Evolutionary conservation across 2,113 vertebrate genomes (phyloP), one percentile per base, ranked within the genome.

Genomic region (Herpetotheres cachinnans): DNA sequence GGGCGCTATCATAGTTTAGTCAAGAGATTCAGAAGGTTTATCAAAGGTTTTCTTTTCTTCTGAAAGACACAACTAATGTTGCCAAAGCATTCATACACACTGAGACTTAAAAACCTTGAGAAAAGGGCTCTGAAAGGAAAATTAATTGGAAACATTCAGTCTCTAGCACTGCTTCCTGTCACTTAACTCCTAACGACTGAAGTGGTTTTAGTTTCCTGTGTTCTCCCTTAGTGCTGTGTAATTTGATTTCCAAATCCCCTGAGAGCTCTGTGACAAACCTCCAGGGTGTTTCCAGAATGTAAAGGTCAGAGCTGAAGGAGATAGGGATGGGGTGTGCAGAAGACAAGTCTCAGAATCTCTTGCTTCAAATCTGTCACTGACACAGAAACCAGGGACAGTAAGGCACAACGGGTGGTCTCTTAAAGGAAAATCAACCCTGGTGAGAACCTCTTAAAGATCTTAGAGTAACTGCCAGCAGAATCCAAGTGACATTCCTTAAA

Each of bases 121-220:
- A 69, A 91, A 92, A 83, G 58, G 50, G 32, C 46, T 82, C 78
- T 80, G 74, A 93, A 91, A 67, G 50, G 66, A 87, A 88, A 95
- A 70, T 76, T 95, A 96, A 95, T 93, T 97, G 84, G 81, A 87
- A 84, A 73, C 70, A 91, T 72, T 78, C 36, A 47, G 63, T 85
- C 38, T 56, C 54, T 69, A 95, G 65, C 84, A 84, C 17, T 55
- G 54, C 70, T 80, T 80, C 73, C 91, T 93, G 93, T 88, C 93
- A 95, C 67, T 95, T 95, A 86, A 82, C 46, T 97, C 50, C 66
- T 87, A 83, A 93, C 77, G 93, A 95, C 58, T 73, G 88, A 95
- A 86, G 44, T 81, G 85, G 80, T 96, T 96, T 93, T 85, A 58
- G 82, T 77, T 90, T 73, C 82, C 83, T 82, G 42, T 86, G 76